Evolutionary conservation across 2,113 vertebrate species (phyloP).

Genomic region (Scomber japonicus): DNA sequence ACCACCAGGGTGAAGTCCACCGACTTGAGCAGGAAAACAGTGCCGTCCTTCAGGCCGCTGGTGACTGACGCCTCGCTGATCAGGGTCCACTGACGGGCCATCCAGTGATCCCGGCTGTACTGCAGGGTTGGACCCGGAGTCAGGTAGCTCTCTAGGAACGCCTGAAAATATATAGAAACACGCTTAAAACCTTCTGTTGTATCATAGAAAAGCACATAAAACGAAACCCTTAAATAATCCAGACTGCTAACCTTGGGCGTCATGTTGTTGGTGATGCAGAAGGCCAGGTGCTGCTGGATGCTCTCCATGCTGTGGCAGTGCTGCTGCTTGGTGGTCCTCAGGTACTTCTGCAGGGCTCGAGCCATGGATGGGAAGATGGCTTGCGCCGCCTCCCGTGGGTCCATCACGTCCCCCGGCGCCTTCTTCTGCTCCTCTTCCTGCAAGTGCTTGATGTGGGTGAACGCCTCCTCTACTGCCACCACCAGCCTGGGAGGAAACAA

Average conservation of each 20-base stretch:
- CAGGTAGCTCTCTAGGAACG: conserved; percentile 96
- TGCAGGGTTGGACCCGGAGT: conserved; percentile 91
- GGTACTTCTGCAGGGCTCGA: conserved; percentile 95
- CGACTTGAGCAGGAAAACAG: conserved; percentile 91
- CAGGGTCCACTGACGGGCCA: conserved; percentile 94
- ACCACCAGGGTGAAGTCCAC: conserved; percentile 96
- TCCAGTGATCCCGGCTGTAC: conserved; percentile 92
- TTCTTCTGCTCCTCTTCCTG: conserved; percentile 95
- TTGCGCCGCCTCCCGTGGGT: conserved; percentile 94
- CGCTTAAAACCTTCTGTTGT: not conserved
- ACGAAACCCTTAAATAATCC: too few species aligned
- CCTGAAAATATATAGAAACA: conserved; percentile 72
- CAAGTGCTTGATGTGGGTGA: conserved; percentile 93
- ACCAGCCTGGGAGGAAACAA: conserved; percentile 86
- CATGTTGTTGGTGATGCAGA: conserved; percentile 97
- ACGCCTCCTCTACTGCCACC: conserved; percentile 95
- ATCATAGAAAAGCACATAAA: not conserved
- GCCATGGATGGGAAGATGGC: conserved; percentile 98
- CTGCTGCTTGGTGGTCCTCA: conserved; percentile 95
- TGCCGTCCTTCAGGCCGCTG: conserved; percentile 90
- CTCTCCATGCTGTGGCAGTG: conserved; percentile 99
- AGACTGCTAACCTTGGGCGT: conserved; percentile 90
- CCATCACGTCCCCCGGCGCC: conserved; percentile 93
- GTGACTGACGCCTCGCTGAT: conserved; percentile 95
- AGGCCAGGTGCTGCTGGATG: conserved; percentile 96